Evolutionary conservation across 1,140 invertebrate genomes (phyloP).

Genomic region (Agrypnia vestita): DNA sequence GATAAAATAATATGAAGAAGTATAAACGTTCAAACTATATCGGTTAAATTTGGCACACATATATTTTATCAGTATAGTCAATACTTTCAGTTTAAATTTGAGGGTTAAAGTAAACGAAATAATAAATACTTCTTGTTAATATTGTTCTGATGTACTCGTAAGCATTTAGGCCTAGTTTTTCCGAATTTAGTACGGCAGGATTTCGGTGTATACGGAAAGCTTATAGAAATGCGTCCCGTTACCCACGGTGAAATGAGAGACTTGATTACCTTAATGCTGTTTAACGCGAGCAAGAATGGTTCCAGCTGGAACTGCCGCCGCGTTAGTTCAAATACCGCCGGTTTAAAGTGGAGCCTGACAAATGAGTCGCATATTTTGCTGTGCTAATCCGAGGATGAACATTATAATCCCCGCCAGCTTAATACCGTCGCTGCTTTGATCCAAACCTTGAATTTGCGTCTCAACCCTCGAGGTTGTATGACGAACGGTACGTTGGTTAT

Average conservation of each 20-base stretch:
- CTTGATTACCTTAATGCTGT: conserved; percentile 20
- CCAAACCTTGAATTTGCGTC: background rate
- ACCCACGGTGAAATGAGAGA: conserved; percentile 14
- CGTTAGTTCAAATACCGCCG: conserved; percentile 22
- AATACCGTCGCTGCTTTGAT: conserved; percentile 4
- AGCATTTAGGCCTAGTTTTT: too few relatives aligned
- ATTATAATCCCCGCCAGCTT: conserved; percentile 8
- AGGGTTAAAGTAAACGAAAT: too few relatives aligned
- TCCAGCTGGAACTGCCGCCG: conserved; percentile 21
- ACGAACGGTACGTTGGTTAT: too few relatives aligned
- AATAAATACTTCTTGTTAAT: too few relatives aligned
- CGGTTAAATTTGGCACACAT: too few relatives aligned
- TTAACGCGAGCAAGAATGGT: conserved; percentile 11
- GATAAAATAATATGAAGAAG: too few relatives aligned
- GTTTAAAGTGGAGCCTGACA: conserved; percentile 35
- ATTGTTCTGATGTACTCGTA: too few relatives aligned
- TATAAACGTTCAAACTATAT: too few relatives aligned
- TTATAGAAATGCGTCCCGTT: background rate
- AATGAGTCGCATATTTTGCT: conserved; percentile 38
- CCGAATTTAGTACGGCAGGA: too few relatives aligned
- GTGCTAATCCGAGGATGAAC: conserved; percentile 27
- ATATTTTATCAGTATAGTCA: too few relatives aligned
- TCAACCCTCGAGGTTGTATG: background rate
- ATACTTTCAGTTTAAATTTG: too few relatives aligned
- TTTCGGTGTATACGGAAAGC: background rate